phyloP scores from a whole-genome alignment of 2,888 invertebrate genomes.

The Cheilosia soror region DNA sequence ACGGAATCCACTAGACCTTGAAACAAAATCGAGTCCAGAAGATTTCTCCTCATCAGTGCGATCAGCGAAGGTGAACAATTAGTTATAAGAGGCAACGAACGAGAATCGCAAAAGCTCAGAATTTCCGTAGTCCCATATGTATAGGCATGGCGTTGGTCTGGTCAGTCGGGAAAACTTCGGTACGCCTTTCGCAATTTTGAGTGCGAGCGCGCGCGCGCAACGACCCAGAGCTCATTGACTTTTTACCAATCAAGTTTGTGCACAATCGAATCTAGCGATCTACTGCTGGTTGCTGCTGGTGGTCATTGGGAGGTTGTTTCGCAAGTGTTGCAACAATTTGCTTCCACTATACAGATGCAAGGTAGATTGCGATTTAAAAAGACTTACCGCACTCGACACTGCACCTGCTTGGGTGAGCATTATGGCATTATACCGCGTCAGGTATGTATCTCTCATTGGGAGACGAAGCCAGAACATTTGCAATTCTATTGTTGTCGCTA shows the following conservation, averaged over 20 bases:
- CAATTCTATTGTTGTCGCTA: slow-evolving; percentile 58
- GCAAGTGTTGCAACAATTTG: slow-evolving; percentile 52
- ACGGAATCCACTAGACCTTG: slow-evolving; percentile 64
- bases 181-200: slow-evolving; percentile 48
- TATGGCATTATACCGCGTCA: slow-evolving; percentile 4
- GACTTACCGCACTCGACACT: slow-evolving; percentile 24
- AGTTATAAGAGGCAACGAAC: slow-evolving; percentile 69
- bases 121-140: slow-evolving; percentile 43
- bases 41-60: slow-evolving; percentile 83
- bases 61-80: slow-evolving; percentile 81
- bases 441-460: slow-evolving; percentile 24
- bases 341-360: slow-evolving; percentile 38
- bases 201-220: neutral
- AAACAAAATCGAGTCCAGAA: slow-evolving; percentile 75
- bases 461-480: slow-evolving; percentile 14
- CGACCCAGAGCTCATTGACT: slow-evolving; percentile 55
- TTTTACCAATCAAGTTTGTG: slow-evolving; percentile 45
- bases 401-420: neutral
- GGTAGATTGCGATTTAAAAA: slow-evolving; percentile 28
- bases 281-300: neutral
- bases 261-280: slow-evolving; percentile 44
- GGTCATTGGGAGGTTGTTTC: slow-evolving; percentile 31
- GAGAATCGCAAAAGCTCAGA: slow-evolving; percentile 36
- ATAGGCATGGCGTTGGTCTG: slow-evolving; percentile 9
- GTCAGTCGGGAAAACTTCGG: slow-evolving; percentile 44